These are phyloP conservation scores for Tenualosa thibaudeaui DNA, from an alignment of 2,797 vertebrate genomes.

Conservation along the genomic window DNA sequence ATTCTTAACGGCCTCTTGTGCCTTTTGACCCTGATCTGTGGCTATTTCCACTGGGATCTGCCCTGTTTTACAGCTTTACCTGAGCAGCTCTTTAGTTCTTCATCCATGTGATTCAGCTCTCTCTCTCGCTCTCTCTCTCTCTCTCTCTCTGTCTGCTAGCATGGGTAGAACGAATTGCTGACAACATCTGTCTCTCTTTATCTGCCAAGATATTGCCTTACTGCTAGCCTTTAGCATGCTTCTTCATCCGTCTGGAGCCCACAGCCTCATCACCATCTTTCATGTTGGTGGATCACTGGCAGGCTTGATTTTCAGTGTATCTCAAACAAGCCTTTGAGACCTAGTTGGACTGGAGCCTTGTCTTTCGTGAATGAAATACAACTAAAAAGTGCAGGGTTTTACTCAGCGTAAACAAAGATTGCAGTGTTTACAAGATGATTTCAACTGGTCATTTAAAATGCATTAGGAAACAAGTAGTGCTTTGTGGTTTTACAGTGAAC, in stretches of 20 bases:
- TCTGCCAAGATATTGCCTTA: slow-evolving; percentile 47
- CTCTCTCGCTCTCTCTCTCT: neutral
- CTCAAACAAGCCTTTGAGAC: neutral
- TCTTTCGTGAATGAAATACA: no score
- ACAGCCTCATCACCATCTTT: neutral
- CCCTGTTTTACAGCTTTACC: neutral
- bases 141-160: slow-evolving; percentile 7
- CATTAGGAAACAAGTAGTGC: slow-evolving; percentile 3
- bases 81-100: neutral
- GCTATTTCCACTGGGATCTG: slow-evolving; percentile 6
- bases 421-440: neutral
- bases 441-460: slow-evolving; percentile 24
- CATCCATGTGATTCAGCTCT: neutral
- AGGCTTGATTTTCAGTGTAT: neutral
- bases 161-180: slow-evolving; percentile 43
- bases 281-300: neutral
- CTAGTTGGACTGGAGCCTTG: neutral
- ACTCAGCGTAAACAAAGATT: neutral
- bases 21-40: slow-evolving; percentile 17
- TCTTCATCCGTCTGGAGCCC: slow-evolving; percentile 31
- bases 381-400: neutral
- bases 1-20: neutral
- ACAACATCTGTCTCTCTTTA: slow-evolving; percentile 52
- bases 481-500: neutral
- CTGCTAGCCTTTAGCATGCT: slow-evolving; percentile 23